These are phyloP conservation scores for Micrasema minimum DNA, from an alignment of 1,140 invertebrate genomes.

Conservation along the genomic window DNA sequence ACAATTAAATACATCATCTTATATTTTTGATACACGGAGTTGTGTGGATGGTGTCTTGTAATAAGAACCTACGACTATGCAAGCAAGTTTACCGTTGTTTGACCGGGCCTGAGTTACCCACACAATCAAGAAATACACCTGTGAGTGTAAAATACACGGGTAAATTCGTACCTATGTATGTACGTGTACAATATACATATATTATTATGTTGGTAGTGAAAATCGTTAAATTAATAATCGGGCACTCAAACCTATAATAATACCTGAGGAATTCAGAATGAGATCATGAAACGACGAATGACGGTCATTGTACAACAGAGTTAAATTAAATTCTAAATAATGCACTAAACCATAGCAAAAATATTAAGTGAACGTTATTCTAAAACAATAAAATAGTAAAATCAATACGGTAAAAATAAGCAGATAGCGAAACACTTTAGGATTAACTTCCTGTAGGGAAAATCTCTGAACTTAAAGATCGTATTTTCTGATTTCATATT, in stretches of 20 bases:
- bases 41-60: neutral
- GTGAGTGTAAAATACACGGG: neutral
- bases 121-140: neutral
- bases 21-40: neutral
- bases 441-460: too few species aligned
- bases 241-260: neutral
- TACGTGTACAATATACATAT: neutral
- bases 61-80: conserved; percentile 24
- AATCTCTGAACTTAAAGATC: too few species aligned
- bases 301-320: too few species aligned
- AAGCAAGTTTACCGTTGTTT: conserved; percentile 33
- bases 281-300: conserved; percentile 2
- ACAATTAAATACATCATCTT: neutral
- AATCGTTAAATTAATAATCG: neutral
- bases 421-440: too few species aligned
- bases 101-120: conserved; percentile 21
- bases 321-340: too few species aligned
- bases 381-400: neutral
- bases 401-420: neutral
- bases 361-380: neutral
- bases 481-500: too few species aligned
- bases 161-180: neutral
- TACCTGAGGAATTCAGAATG: conserved; percentile 10
- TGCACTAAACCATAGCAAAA: neutral
- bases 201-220: neutral